phyloP scores from a whole-genome alignment of 2,888 invertebrate genomes.

The Hirudinaria manillensis region DNA sequence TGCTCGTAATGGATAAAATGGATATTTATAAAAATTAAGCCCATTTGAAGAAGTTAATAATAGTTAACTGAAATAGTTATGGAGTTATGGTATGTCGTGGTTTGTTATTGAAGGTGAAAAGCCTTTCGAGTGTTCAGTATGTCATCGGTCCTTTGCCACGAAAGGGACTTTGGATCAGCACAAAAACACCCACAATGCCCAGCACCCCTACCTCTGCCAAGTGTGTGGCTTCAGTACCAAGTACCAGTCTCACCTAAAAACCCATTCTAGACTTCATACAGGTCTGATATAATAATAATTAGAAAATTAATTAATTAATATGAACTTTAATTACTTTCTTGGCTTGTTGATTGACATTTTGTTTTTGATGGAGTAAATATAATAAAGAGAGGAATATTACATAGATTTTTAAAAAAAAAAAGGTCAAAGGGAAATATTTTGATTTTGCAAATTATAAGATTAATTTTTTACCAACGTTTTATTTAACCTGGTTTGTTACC shows the following conservation, averaged over 20 bases:
- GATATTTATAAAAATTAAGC: neutral
- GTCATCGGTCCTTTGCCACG: slow-evolving; percentile 61
- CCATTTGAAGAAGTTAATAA: neutral
- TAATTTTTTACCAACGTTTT: too few relatives aligned
- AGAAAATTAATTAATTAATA: neutral
- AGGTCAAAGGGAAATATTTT: neutral
- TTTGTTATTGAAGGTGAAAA: slow-evolving; percentile 55
- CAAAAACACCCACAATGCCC: slow-evolving; percentile 59
- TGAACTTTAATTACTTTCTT: neutral
- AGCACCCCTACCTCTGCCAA: slow-evolving; percentile 63
- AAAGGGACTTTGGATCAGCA: slow-evolving; percentile 62
- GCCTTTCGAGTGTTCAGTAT: slow-evolving; percentile 60
- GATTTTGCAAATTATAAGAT: too few relatives aligned
- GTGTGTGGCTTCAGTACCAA: slow-evolving; percentile 67
- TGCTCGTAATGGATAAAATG: slow-evolving; percentile 33
- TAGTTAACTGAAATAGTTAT: neutral
- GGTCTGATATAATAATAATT: slow-evolving; percentile 48
- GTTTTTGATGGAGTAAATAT: too few relatives aligned
- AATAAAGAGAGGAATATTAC: too few relatives aligned
- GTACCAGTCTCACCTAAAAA: slow-evolving; percentile 63
- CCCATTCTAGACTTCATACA: slow-evolving; percentile 64
- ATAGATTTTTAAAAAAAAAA: neutral
- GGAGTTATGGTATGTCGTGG: neutral
- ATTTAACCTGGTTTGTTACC: too few relatives aligned
- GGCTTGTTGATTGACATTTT: too few relatives aligned